phyloP scores from a whole-genome alignment of 1,140 invertebrate genomes.

The Cyclina sinensis region DNA sequence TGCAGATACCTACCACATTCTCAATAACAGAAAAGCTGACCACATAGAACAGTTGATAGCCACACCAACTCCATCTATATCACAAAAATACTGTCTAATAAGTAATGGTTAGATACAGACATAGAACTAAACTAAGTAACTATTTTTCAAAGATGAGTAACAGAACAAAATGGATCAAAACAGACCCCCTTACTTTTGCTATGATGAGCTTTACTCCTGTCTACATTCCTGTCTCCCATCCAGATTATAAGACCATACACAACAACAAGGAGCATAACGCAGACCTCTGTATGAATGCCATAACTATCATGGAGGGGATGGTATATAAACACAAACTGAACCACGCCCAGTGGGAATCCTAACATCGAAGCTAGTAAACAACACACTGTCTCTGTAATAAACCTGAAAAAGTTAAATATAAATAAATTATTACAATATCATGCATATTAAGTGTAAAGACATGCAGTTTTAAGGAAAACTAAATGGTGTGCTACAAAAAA shows the following conservation, averaged over 20 bases:
- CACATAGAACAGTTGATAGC: too few relatives aligned
- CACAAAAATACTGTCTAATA: too few relatives aligned
- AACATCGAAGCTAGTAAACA: conserved; percentile 88
- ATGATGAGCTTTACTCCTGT: neutral
- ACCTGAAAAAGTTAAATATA: conserved; percentile 88
- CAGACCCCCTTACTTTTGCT: conserved; percentile 20
- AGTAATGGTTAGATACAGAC: too few relatives aligned
- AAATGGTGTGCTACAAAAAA: neutral
- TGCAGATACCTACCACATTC: too few relatives aligned
- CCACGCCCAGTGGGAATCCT: conserved; percentile 91
- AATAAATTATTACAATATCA: too few relatives aligned
- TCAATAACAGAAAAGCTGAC: too few relatives aligned
- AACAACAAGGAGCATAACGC: conserved; percentile 88
- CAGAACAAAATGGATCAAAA: neutral
- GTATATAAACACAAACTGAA: conserved; percentile 91
- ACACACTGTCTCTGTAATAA: conserved; percentile 88
- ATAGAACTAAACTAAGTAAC: too few relatives aligned
- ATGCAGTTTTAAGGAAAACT: too few relatives aligned
- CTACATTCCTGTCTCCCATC: conserved; percentile 76
- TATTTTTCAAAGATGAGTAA: too few relatives aligned
- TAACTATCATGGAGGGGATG: conserved; percentile 91
- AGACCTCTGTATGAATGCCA: conserved; percentile 91
- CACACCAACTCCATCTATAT: too few relatives aligned
- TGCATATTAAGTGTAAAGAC: too few relatives aligned
- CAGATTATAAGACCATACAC: conserved; percentile 89